Evolutionary conservation across 2,888 invertebrate species (phyloP), one percentile per base, ranked within the genome.

Genomic region (Pristionchus exspectatus): DNA sequence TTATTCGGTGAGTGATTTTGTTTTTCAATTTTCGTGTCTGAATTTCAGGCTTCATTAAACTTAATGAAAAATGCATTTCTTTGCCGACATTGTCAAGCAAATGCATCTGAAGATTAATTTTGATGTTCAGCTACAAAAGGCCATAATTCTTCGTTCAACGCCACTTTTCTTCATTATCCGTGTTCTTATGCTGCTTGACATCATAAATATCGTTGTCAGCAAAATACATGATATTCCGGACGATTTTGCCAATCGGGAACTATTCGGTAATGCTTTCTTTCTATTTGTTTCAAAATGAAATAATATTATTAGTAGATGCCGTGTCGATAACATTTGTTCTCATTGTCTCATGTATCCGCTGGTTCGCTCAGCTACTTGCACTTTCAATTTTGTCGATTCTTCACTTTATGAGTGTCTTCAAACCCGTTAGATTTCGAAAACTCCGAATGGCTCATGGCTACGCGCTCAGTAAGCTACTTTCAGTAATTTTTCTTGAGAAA

Each of bases 201-300:
- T 87, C 18, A 21, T 69, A n/a, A 69, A 54, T 16, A 87, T 87
- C 27, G 10, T 44, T 14, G 24, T 56, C 50, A 24, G 27, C 5
- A 66, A 56, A 16, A 87, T 87, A 18, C 87, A 87, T 12, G 87
- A 87, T 69, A 66, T 87, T 14, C 87, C 87, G 14, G 54, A 56
- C 27, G 87, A 87, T 14, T 27, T 87, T 21, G 7, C 24, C 0
- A 44, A 16, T 2, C 69, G 18, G 59, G 87, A 87, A 21, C 18
- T 59, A 18, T 56, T 87, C 27, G 87, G 87, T 87, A 44, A 27
- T 44, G 5, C 21, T n/a, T 30, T 5, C 56, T 50, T 50, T 10
- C 38, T 18, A 33, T 18, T 63, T 7, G 27, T 30, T 4, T 0
- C 30, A 30, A 69, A 7, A 12, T 50, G 10, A 50, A 7, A 50